Percentiles rank a stretch among this genome's conserved stretches.
Conservation (phyloP, 2,888 invertebrate genomes). For the Acronicta alni region DNA sequence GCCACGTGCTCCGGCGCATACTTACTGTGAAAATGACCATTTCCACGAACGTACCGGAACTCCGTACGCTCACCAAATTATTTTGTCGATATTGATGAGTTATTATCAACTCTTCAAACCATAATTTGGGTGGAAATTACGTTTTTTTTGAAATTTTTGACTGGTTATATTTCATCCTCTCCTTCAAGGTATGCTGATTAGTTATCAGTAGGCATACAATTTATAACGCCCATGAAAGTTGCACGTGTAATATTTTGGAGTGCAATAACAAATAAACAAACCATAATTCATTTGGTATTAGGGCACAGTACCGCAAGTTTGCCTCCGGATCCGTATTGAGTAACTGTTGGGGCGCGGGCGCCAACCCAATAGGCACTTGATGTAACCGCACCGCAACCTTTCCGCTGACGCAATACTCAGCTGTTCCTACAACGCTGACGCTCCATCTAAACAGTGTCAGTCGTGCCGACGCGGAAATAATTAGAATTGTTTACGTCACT, state of each 20-base stretch:
- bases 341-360: constrained; percentile 73
- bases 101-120: constrained; percentile 31
- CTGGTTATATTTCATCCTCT: background rate
- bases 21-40: constrained; percentile 82
- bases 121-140: constrained; percentile 31
- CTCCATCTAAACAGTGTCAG: constrained; percentile 76
- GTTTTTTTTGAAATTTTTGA: background rate
- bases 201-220: background rate
- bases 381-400: constrained; percentile 85
- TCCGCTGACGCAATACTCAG: constrained; percentile 82
- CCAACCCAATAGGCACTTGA: constrained; percentile 76
- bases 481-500: constrained; percentile 74
- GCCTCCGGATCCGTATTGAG: constrained; percentile 69
- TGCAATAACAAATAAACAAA: background rate
- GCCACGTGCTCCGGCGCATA: constrained; percentile 75
- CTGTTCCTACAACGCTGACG: constrained; percentile 65
- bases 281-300: constrained; percentile 17
- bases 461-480: constrained; percentile 79
- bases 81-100: constrained; percentile 42
- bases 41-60: constrained; percentile 85
- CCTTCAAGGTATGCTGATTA: constrained; percentile 22
- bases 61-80: constrained; percentile 59
- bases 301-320: constrained; percentile 63
- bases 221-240: background rate
- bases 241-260: background rate